Conservation (phyloP, 2,113 vertebrate genomes). For the Phyllostomus hastatus region DNA sequence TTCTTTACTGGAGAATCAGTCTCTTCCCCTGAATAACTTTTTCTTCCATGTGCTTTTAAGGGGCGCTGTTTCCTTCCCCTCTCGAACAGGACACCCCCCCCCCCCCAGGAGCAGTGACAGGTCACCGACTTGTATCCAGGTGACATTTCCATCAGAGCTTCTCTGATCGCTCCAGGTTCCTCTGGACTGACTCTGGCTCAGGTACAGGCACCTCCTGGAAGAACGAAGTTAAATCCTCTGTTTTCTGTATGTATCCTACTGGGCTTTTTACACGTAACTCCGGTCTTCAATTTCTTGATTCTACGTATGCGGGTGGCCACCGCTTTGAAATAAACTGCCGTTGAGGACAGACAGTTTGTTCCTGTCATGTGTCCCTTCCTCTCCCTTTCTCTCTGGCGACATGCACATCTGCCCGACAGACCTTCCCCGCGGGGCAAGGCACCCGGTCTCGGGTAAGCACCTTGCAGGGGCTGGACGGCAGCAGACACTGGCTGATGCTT, state of each 20-base stretch:
- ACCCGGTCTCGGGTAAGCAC: accelerated
- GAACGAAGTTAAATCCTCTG: neutral
- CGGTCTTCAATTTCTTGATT: neutral
- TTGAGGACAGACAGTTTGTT: neutral
- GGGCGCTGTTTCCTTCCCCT: neutral
- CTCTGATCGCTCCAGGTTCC: neutral
- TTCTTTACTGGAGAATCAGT: neutral
- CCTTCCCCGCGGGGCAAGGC: accelerated
- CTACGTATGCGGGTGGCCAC: neutral
- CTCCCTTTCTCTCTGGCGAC: too few relatives aligned
- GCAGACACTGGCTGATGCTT: too few relatives aligned
- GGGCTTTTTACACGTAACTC: neutral
- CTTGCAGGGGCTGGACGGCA: accelerated
- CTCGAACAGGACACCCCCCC: too few relatives aligned
- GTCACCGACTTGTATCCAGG: neutral
- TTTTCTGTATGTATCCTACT: neutral
- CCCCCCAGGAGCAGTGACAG: too few relatives aligned
- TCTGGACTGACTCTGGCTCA: neutral
- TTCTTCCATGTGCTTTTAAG: neutral
- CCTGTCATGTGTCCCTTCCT: neutral
- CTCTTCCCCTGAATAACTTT: neutral
- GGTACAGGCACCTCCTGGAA: neutral
- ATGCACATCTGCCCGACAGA: neutral
- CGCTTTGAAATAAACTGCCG: neutral
- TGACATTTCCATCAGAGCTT: neutral